These are phyloP conservation scores for Acronicta psi DNA, from an alignment of 2,888 invertebrate genomes.

Conservation along the genomic window DNA sequence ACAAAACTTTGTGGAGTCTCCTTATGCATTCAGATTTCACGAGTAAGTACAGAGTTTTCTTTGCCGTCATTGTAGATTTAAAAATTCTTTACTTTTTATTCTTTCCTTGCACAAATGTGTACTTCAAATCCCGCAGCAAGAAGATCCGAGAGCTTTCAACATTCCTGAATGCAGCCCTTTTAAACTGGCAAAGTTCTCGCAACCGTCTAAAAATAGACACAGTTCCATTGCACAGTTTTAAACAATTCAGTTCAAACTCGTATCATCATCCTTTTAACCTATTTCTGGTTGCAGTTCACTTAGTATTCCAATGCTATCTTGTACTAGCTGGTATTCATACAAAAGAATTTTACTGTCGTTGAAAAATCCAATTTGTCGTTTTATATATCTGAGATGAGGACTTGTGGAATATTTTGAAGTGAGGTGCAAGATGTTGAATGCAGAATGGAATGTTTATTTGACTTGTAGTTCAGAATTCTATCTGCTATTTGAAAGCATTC, in stretches of 20 bases:
- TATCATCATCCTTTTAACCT: constrained; percentile 40
- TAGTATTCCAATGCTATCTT: constrained; percentile 51
- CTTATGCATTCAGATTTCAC: no score
- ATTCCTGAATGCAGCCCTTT: background rate
- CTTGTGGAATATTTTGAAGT: constrained; percentile 52
- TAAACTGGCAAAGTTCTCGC: background rate
- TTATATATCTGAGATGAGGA: constrained; percentile 46
- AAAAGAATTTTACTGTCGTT: constrained; percentile 53
- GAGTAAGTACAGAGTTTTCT: no score
- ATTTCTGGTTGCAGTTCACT: constrained; percentile 40
- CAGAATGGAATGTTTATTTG: constrained; percentile 24
- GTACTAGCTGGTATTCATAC: constrained; percentile 48
- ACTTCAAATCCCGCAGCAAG: no score
- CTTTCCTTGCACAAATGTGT: no score
- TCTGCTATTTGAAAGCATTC: background rate
- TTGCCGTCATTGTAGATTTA: no score
- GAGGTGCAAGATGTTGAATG: constrained; percentile 25
- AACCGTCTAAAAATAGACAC: constrained; percentile 23
- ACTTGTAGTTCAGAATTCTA: constrained; percentile 12
- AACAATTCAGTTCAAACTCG: constrained; percentile 25
- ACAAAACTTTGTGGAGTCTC: no score
- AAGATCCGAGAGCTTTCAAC: background rate
- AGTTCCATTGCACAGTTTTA: constrained; percentile 6
- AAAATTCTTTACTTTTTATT: no score
- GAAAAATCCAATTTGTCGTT: constrained; percentile 63